Conservation (phyloP, 2,797 vertebrate genomes). For the Molossus alvarezi region DNA sequence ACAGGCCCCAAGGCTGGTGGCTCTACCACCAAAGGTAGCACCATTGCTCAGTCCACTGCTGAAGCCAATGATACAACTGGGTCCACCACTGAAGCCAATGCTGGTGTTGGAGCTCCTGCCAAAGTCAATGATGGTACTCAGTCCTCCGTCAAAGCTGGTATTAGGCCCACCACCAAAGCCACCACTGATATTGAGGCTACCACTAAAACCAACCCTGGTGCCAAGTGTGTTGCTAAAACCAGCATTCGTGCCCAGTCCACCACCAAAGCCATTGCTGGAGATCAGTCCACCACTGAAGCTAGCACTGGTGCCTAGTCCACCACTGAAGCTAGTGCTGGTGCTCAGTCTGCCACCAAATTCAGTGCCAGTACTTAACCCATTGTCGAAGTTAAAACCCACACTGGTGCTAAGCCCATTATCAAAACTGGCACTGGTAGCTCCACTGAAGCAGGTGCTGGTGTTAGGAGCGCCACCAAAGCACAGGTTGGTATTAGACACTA, state of each 20-base stretch:
- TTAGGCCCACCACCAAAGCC: slow-evolving; percentile 73
- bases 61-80: slow-evolving; percentile 75
- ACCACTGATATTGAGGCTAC: slow-evolving; percentile 65
- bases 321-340: slow-evolving; percentile 64
- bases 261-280: slow-evolving; percentile 26
- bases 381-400: slow-evolving; percentile 72
- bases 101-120: slow-evolving; percentile 75
- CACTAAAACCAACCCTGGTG: slow-evolving; percentile 67
- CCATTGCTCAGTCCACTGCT: slow-evolving; percentile 54
- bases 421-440: slow-evolving; percentile 67
- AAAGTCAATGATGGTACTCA: slow-evolving; percentile 77
- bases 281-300: slow-evolving; percentile 61
- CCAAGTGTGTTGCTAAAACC: slow-evolving; percentile 63
- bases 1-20: slow-evolving; percentile 71
- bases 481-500: slow-evolving; percentile 73
- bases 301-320: slow-evolving; percentile 25
- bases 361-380: slow-evolving; percentile 61
- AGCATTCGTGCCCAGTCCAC: slow-evolving; percentile 38
- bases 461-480: slow-evolving; percentile 68
- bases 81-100: slow-evolving; percentile 64
- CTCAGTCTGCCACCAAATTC: slow-evolving; percentile 68
- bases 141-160: slow-evolving; percentile 75
- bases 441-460: slow-evolving; percentile 72
- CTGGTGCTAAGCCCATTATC: slow-evolving; percentile 68
- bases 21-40: slow-evolving; percentile 57